Evolutionary conservation across 1,140 invertebrate species (phyloP), one percentile per base, ranked within the genome.

Genomic region (Procambarus virginalis): DNA sequence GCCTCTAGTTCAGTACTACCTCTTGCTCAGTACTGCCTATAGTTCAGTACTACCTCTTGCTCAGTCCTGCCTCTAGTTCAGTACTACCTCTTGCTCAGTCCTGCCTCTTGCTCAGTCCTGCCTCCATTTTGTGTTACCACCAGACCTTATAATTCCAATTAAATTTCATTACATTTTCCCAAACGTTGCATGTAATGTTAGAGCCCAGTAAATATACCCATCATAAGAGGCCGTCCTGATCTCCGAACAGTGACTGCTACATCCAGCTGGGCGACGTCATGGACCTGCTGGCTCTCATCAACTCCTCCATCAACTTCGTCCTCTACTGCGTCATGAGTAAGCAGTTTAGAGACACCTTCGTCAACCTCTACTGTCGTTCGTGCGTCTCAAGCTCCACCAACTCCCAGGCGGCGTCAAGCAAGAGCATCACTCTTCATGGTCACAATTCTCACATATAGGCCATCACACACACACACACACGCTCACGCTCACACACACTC

Each of bases 261-360:
- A 83, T 90, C 93, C 95, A 96, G 55, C 96, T 98, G 73, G 97
- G 97, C 0, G 97, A 98, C 93, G 92, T 98, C 5, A 97, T 98
- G 96, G 98, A 99, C 93, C 96, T 98, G 45, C 94, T 99, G 76
- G 98, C 98, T 0, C 94, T 99, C 5, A 94, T 99, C 82, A 99
- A 99, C 94, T 97, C 97, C 6, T 96, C 97, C 9, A 97, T 99
- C 60, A 98, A 98, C 93, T 99, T 99, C 93, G 96, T 99, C 73
- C 95, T 99, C 6, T 99, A 99, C 93, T 98, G 98, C 92, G 96
- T 96, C 51, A 99, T 99, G 98, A 98, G 97, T 70, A 95, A 96
- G 75, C 97, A 98, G 95, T 99, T 99, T 93, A 95, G 98, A 22
- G 95, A 96, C 77, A 98, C 97, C 1, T 99, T 98, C 93, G 95